Evolutionary conservation across 2,888 invertebrate genomes (phyloP), one percentile per base, ranked within the genome.

Genomic region (Pachliopta kotzebuea): DNA sequence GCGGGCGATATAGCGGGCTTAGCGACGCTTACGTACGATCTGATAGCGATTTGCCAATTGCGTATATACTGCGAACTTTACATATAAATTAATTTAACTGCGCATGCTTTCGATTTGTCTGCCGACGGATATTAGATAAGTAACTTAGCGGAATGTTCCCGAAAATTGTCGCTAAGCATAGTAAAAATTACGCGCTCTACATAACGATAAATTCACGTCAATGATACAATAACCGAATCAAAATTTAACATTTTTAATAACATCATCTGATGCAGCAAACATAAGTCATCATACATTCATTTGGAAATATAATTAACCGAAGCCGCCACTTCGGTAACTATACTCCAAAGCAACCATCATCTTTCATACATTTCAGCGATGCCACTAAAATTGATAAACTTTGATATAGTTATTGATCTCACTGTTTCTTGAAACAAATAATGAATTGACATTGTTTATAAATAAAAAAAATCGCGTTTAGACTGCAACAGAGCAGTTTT

Each of bases 281-380:
- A 54, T 29, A 11, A 61, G 37, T 56, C 58, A 50, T 50, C 75
- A 68, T 58, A 61, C 76, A 76, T 76, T 66, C 71, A 75, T 70
- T 69, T 62, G 21, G 68, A 69, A 66, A 72, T 79, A 81, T 78
- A 78, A 74, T 73, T 71, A 68, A 70, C 55, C 70, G 79, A 77
- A 85, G 88, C 90, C 90, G 90, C 90, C 90, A 90, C 90, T 83
- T 77, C 76, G 69, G 65, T 68, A 68, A 76, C 78, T 76, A 85
- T 76, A 82, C 26, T 66, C 72, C 73, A 74, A 79, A 72, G 70
- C 63, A 64, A 65, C 52, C 76, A 73, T 73, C 79, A 53, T 45
- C 77, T 69, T 67, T 37, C 75, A 80, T 59, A 56, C 68, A 42
- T 65, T 68, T 73, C 76, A 74, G 71, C 70, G 74, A 69, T 68